phyloP scores from a whole-genome alignment of 2,888 invertebrate species.

The Caenorhabditis zanzibari region DNA sequence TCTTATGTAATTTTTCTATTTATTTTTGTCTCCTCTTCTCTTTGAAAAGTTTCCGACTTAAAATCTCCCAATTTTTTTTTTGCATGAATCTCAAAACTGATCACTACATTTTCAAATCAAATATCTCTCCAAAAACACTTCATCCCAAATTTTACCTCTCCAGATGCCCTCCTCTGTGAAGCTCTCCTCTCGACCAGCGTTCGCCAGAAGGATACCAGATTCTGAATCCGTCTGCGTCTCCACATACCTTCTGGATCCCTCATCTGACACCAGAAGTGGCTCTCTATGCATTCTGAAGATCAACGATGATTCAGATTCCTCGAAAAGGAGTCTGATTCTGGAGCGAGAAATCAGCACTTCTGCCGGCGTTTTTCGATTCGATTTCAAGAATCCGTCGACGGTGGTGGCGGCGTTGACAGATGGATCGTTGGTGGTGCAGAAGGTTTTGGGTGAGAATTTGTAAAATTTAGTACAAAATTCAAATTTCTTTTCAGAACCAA shows the following conservation, averaged over 20 bases:
- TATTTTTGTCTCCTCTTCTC: too few species aligned
- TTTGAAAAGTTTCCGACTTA: background rate
- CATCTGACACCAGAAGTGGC: constrained; percentile 57
- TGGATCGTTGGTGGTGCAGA: constrained; percentile 64
- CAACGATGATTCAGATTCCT: background rate
- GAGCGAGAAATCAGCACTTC: constrained; percentile 62
- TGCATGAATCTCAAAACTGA: background rate
- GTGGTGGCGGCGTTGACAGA: constrained; percentile 70
- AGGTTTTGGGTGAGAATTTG: constrained; percentile 39
- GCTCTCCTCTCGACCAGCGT: constrained; percentile 72
- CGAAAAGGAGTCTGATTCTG: background rate
- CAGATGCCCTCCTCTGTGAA: background rate
- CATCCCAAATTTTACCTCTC: background rate
- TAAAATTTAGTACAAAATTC: background rate
- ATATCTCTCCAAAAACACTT: too few species aligned
- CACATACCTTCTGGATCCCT: constrained; percentile 71
- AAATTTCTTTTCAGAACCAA: constrained; percentile 42
- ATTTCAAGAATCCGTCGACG: constrained; percentile 58
- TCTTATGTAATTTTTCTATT: background rate
- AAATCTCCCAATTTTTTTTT: background rate
- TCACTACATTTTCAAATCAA: too few species aligned
- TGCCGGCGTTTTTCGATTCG: constrained; percentile 75
- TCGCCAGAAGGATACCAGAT: constrained; percentile 63
- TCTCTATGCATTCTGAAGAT: constrained; percentile 52
- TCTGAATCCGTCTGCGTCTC: constrained; percentile 61